A percentile compares a stretch with the other conserved stretches of the same genome.
Conservation (phyloP, 2,797 vertebrate species). For the Sciaenops ocellatus region DNA sequence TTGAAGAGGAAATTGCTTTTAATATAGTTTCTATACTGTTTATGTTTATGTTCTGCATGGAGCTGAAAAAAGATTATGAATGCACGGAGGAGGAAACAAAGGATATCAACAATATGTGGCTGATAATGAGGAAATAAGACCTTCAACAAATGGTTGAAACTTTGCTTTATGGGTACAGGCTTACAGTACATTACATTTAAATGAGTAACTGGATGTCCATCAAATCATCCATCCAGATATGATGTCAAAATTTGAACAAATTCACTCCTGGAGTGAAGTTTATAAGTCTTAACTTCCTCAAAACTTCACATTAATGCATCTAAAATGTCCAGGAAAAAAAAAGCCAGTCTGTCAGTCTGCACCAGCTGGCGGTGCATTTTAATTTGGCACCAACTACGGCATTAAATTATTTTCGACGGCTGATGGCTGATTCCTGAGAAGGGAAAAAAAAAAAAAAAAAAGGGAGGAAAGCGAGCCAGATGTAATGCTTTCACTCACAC, state of each 20-base stretch:
- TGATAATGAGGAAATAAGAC: constrained; percentile 3
- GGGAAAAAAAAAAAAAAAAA: background rate
- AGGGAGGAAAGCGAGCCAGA: constrained; percentile 57
- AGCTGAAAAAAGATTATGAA: background rate
- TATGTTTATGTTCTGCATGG: background rate
- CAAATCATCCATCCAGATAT: constrained; percentile 7
- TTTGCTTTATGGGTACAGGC: background rate
- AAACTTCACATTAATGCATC: constrained; percentile 31
- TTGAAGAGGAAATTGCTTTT: constrained; percentile 5
- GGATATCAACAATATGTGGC: background rate
- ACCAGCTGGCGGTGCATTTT: constrained; percentile 68
- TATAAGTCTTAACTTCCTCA: constrained; percentile 33
- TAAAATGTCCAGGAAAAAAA: constrained; percentile 38
- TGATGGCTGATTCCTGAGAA: constrained; percentile 66
- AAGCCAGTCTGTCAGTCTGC: constrained; percentile 50
- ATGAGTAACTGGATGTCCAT: background rate
- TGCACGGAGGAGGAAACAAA: constrained; percentile 1
- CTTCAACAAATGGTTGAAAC: background rate
- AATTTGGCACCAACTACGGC: constrained; percentile 65
- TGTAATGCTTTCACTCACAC: constrained; percentile 63
- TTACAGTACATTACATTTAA: background rate
- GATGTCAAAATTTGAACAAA: constrained; percentile 3
- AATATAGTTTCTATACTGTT: background rate
- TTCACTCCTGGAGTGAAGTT: constrained; percentile 31
- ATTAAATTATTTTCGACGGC: constrained; percentile 63